Conservation (phyloP, 64 coral and sea anemone genomes). For the Montipora cactus region DNA sequence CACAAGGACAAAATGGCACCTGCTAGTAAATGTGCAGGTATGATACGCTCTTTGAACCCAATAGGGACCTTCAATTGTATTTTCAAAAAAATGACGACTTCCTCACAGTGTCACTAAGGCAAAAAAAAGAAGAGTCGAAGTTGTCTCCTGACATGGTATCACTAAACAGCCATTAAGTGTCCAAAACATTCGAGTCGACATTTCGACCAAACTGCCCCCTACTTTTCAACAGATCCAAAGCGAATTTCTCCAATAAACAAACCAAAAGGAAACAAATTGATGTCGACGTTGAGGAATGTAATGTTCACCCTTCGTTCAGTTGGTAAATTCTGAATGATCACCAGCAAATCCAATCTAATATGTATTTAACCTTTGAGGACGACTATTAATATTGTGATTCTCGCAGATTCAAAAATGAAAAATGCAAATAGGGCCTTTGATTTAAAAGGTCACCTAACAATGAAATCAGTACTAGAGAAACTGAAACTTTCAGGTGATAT, state of each 20-base stretch:
- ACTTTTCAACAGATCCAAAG: not conserved
- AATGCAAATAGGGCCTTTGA: not conserved
- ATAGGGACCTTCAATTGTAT: not conserved
- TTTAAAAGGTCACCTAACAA: not conserved
- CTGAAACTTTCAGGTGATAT: slow-evolving; percentile 1
- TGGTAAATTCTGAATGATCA: not conserved
- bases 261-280: not conserved
- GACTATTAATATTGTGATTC: not conserved
- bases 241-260: not conserved
- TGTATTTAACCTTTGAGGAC: not conserved
- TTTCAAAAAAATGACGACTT: not conserved
- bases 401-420: not conserved
- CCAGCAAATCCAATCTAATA: slow-evolving; percentile 4
- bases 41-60: not conserved
- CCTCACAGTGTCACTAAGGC: not conserved
- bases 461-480: slow-evolving; percentile 2
- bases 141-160: not conserved
- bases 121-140: not conserved
- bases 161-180: not conserved
- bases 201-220: not conserved
- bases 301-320: slow-evolving; percentile 1
- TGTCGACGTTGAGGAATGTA: not conserved
- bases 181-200: not conserved
- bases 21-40: not conserved
- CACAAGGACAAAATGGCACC: not conserved